Evolutionary conservation across 2,888 invertebrate genomes (phyloP).

Genomic region (Phytoseiulus persimilis): DNA sequence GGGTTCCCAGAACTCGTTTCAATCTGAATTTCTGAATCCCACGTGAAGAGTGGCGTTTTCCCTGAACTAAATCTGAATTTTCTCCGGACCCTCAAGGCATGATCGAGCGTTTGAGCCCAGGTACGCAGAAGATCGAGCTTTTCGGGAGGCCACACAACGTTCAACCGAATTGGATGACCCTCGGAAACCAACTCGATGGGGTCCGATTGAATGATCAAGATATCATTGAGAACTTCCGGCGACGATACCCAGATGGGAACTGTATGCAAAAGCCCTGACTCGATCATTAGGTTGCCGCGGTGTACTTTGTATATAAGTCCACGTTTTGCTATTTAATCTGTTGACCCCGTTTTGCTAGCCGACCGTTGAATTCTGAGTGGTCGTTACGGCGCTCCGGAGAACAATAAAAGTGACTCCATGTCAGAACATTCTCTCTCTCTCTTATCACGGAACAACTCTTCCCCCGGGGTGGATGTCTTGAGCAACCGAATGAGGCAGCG

Average conservation of each 20-base stretch:
- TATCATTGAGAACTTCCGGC: slow-evolving; percentile 68
- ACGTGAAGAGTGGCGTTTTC: no score
- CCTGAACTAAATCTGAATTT: no score
- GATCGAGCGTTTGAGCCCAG: slow-evolving; percentile 89
- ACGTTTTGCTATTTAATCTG: not conserved
- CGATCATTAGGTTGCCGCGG: not conserved
- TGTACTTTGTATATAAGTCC: not conserved
- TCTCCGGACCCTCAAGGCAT: no score
- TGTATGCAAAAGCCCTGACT: slow-evolving; percentile 46
- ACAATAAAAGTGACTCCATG: no score
- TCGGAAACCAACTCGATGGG: slow-evolving; percentile 94
- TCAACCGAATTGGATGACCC: slow-evolving; percentile 90
- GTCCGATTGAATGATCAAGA: slow-evolving; percentile 85
- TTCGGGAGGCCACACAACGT: slow-evolving; percentile 95
- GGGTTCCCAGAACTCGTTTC: no score
- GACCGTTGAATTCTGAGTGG: no score
- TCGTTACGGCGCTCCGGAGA: no score
- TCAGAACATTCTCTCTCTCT: no score
- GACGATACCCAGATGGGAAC: slow-evolving; percentile 80
- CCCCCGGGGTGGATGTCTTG: no score
- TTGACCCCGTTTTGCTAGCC: not conserved
- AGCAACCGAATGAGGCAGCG: no score
- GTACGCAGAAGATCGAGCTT: slow-evolving; percentile 89
- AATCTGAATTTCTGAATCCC: no score
- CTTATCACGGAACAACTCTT: no score